phyloP scores from a whole-genome alignment of 2,797 vertebrate species.

The Peromyscus nudipes region DNA sequence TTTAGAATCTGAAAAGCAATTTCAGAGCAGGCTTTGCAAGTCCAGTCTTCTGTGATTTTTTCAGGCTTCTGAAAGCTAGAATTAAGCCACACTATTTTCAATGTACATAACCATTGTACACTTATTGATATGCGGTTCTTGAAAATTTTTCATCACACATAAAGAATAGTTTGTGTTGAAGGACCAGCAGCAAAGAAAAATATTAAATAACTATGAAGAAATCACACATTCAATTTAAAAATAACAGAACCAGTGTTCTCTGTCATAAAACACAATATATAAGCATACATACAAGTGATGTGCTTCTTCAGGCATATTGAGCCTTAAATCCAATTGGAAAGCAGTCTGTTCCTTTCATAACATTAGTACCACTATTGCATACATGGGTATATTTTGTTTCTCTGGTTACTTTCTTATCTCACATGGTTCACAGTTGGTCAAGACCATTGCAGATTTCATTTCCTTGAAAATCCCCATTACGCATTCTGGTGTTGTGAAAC shows the following conservation, averaged over 20 bases:
- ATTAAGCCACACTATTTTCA: constrained; percentile 50
- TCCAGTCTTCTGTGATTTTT: constrained; percentile 55
- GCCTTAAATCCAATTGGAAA: not conserved
- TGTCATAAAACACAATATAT: constrained; percentile 61
- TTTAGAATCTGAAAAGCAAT: constrained; percentile 73
- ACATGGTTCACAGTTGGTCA: not conserved
- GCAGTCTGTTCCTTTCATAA: not conserved
- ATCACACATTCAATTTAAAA: constrained; percentile 30
- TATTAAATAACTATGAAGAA: constrained; percentile 68
- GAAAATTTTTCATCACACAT: constrained; percentile 54
- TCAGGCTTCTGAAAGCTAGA: constrained; percentile 57
- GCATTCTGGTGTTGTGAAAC: too few relatives aligned
- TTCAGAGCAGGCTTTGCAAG: constrained; percentile 61
- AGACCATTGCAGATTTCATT: not conserved
- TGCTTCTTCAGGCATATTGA: not conserved
- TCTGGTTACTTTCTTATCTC: not conserved
- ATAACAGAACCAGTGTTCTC: constrained; percentile 69
- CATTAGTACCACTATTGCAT: not conserved
- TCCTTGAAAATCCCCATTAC: not conserved
- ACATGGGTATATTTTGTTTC: not conserved
- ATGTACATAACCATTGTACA: constrained; percentile 17
- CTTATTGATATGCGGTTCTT: constrained; percentile 46
- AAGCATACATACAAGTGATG: not conserved
- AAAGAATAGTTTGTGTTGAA: constrained; percentile 51
- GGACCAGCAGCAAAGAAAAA: constrained; percentile 56